Conservation (phyloP, 2,797 vertebrate genomes). For the Halcyon badia region DNA sequence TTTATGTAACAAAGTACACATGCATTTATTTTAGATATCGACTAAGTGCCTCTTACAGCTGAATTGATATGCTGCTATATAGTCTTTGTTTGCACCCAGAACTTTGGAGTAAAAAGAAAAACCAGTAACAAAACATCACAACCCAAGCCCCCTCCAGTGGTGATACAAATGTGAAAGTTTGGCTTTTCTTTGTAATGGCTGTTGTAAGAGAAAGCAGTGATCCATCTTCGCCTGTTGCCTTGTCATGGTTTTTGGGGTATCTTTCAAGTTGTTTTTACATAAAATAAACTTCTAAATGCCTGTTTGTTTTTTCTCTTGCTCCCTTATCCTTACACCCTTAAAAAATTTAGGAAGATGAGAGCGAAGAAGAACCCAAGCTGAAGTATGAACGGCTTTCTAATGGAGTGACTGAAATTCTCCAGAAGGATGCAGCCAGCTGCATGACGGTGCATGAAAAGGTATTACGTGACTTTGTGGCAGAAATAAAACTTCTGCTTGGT, state of each 20-base stretch:
- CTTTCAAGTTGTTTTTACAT: neutral
- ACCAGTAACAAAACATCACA: neutral
- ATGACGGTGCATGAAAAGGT: slow-evolving; percentile 99
- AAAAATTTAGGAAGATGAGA: slow-evolving; percentile 92
- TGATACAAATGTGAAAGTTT: neutral
- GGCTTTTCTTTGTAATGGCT: slow-evolving; percentile 39
- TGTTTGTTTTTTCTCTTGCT: neutral
- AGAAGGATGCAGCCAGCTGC: slow-evolving; percentile 96
- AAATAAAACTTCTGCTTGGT: neutral
- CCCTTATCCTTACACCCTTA: neutral
- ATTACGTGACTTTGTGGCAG: neutral
- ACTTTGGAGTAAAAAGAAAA: slow-evolving; percentile 13
- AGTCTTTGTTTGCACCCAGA: slow-evolving; percentile 6
- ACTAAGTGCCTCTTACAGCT: neutral
- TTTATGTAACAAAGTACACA: neutral
- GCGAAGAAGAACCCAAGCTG: slow-evolving; percentile 97
- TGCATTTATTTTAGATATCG: slow-evolving; percentile 7
- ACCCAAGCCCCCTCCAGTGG: neutral
- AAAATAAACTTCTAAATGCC: neutral
- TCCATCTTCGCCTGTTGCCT: neutral
- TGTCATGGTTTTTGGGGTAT: neutral
- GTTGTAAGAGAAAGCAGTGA: slow-evolving; percentile 5
- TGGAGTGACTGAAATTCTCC: slow-evolving; percentile 95
- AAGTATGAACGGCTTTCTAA: slow-evolving; percentile 98
- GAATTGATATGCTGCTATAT: neutral